These are phyloP conservation scores for Acanthopleura granulata DNA, from an alignment of 2,888 invertebrate genomes.

Conservation along the genomic window DNA sequence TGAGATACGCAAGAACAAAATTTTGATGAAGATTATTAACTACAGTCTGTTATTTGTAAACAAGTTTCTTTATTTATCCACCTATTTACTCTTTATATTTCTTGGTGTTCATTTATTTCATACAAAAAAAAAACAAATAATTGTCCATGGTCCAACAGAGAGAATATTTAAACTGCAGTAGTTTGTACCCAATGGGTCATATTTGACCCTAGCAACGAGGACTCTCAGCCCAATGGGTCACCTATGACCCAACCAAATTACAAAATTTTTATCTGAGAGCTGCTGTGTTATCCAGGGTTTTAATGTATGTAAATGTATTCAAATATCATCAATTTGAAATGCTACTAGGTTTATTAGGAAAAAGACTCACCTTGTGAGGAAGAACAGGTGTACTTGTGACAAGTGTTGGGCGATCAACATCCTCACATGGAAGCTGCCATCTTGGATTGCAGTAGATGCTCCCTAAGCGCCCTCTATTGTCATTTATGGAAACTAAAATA, in stretches of 20 bases:
- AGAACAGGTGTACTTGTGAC: background rate
- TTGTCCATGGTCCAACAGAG: background rate
- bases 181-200: slow-evolving; percentile 10
- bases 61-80: too few relatives aligned
- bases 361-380: background rate
- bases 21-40: too few relatives aligned
- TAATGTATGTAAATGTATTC: background rate
- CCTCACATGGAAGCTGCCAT: background rate
- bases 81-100: too few relatives aligned
- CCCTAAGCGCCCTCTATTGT: background rate
- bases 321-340: background rate
- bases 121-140: background rate
- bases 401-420: background rate
- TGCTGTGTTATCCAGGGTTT: background rate
- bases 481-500: background rate
- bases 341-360: background rate
- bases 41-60: too few relatives aligned
- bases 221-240: slow-evolving; percentile 7
- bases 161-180: background rate
- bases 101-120: too few relatives aligned
- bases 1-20: too few relatives aligned
- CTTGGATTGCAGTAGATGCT: background rate
- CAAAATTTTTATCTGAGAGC: background rate
- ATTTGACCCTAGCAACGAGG: slow-evolving; percentile 7
- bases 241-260: slow-evolving; percentile 5